These are phyloP conservation scores for Oscheius myriophilus DNA, from an alignment of 2,888 invertebrate genomes.

Conservation along the genomic window DNA sequence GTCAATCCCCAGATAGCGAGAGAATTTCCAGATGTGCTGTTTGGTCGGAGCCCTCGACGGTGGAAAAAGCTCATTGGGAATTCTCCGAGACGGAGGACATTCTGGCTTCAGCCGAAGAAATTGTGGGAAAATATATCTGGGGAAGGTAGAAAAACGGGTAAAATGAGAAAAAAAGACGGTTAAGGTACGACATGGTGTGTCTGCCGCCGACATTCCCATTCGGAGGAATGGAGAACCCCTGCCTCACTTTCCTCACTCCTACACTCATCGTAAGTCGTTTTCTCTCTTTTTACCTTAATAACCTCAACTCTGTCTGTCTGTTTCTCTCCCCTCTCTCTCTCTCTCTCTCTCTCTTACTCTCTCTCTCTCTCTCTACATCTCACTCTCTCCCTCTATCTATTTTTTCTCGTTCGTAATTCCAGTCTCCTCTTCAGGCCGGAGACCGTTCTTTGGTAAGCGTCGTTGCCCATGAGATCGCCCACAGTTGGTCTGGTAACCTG, in stretches of 20 bases:
- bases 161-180: not conserved
- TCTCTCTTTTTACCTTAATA: conserved; percentile 7
- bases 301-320: conserved; percentile 5
- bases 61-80: conserved; percentile 86
- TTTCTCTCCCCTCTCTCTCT: conserved; percentile 16
- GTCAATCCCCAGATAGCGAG: not conserved
- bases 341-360: conserved; percentile 11
- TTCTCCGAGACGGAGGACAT: conserved; percentile 79
- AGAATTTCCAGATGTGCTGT: conserved; percentile 76
- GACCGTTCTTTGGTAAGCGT: conserved; percentile 89
- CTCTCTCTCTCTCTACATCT: conserved; percentile 18
- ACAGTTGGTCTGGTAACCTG: conserved; percentile 94
- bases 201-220: conserved; percentile 92
- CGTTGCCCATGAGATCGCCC: conserved; percentile 93
- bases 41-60: conserved; percentile 87
- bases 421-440: conserved; percentile 79
- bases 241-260: conserved; percentile 92
- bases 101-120: conserved; percentile 51
- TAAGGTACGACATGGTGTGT: conserved; percentile 83
- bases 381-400: conserved; percentile 10
- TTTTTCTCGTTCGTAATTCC: conserved; percentile 7
- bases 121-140: conserved; percentile 67
- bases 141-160: conserved; percentile 36
- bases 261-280: conserved; percentile 80
- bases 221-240: conserved; percentile 98